Percentiles rank a stretch among this genome's conserved stretches.
These are phyloP conservation scores for Drosophila malerkotliana DNA, from an alignment of 1,140 invertebrate species.

Conservation along the genomic window DNA sequence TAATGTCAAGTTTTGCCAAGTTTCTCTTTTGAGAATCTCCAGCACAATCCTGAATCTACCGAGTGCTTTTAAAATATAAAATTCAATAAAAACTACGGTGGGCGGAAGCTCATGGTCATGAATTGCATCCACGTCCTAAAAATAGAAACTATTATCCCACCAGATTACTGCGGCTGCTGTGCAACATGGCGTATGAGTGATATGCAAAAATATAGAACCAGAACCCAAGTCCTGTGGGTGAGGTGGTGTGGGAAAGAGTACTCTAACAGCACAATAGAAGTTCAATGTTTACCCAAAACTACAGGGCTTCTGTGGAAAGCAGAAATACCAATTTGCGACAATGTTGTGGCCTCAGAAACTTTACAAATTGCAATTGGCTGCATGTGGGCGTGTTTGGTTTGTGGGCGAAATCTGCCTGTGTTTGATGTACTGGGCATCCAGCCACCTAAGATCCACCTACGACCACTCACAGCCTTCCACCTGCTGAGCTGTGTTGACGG, in stretches of 20 bases:
- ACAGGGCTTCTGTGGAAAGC: background rate
- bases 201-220: slow-evolving; percentile 28
- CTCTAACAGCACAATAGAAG: slow-evolving; percentile 24
- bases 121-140: background rate
- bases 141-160: background rate
- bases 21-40: background rate
- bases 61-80: background rate
- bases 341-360: slow-evolving; percentile 53
- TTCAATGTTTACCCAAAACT: background rate
- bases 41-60: background rate
- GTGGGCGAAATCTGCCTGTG: slow-evolving; percentile 9
- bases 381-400: slow-evolving; percentile 15
- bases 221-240: slow-evolving; percentile 17
- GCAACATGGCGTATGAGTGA: slow-evolving; percentile 4
- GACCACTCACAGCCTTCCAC: background rate
- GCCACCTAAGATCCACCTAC: background rate
- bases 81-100: background rate
- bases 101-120: background rate
- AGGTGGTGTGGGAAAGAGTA: slow-evolving; percentile 26
- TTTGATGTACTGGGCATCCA: slow-evolving; percentile 6
- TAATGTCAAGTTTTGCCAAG: background rate
- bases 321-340: slow-evolving; percentile 43
- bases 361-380: slow-evolving; percentile 44
- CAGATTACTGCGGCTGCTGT: background rate
- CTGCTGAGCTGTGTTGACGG: slow-evolving; percentile 11